A percentile compares a stretch with the other conserved stretches of the same genome.
These are phyloP conservation scores for Taurulus bubalis DNA, from an alignment of 2,113 vertebrate genomes.

Conservation along the genomic window DNA sequence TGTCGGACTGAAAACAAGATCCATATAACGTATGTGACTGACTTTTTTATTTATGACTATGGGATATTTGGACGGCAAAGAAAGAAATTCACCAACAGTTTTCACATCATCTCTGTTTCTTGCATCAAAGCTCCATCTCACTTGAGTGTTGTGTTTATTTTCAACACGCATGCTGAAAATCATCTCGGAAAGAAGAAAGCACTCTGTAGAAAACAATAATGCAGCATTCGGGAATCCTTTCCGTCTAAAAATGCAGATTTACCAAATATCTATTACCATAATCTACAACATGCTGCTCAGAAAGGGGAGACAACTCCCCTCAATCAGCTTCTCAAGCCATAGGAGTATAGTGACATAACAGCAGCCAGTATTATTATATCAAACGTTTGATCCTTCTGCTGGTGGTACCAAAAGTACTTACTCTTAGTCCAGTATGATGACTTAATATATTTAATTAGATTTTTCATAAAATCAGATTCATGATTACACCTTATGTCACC, in stretches of 20 bases:
- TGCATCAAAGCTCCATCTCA: background rate
- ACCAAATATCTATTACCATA: background rate
- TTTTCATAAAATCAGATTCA: background rate
- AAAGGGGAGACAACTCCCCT: background rate
- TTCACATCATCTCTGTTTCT: no score
- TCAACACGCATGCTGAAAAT: no score
- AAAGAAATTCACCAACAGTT: no score
- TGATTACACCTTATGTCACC: background rate
- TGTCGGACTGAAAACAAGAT: conserved; percentile 27
- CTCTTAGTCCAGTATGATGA: background rate
- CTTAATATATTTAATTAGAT: background rate
- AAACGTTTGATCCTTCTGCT: background rate
- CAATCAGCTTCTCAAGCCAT: background rate
- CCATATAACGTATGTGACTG: background rate
- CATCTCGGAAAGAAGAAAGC: background rate
- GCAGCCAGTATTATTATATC: background rate
- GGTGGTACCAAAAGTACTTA: background rate
- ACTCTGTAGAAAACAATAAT: background rate
- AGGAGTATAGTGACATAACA: background rate
- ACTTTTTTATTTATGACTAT: no score
- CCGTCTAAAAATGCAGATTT: background rate
- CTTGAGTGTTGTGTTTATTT: background rate
- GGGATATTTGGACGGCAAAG: background rate
- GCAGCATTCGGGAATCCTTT: background rate
- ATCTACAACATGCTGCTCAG: background rate